Conservation (phyloP, 2,797 vertebrate genomes). For the Apogon talboti region DNA sequence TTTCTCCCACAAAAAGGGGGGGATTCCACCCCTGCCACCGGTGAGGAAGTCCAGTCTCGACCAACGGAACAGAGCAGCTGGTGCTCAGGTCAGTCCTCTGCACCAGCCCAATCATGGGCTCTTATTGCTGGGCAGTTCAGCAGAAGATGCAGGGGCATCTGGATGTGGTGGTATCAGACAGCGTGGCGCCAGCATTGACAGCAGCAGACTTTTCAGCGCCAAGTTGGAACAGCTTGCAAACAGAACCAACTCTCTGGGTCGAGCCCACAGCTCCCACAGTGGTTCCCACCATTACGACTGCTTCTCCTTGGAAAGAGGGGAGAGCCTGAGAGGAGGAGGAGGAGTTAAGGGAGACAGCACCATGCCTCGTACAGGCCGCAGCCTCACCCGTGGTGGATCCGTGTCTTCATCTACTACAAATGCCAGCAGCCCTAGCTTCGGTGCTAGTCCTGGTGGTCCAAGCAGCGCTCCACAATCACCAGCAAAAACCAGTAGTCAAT, state of each 20-base stretch:
- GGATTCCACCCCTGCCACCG: constrained; percentile 92
- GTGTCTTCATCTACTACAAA: constrained; percentile 81
- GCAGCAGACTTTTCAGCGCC: constrained; percentile 93
- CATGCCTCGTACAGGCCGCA: constrained; percentile 91
- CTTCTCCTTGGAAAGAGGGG: constrained; percentile 92
- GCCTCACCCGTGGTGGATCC: constrained; percentile 85
- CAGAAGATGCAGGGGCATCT: constrained; percentile 81
- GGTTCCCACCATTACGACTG: constrained; percentile 91
- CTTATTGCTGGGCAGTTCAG: constrained; percentile 78
- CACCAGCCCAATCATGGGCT: constrained; percentile 77
- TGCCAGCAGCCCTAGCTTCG: constrained; percentile 56
- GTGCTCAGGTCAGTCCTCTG: constrained; percentile 85
- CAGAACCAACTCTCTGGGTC: constrained; percentile 93
- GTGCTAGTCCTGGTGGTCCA: constrained; percentile 37
- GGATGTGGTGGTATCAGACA: constrained; percentile 56
- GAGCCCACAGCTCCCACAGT: constrained; percentile 79
- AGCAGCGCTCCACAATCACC: constrained; percentile 88
- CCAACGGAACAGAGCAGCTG: constrained; percentile 90
- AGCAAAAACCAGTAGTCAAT: constrained; percentile 85
- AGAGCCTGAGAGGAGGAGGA: constrained; percentile 87
- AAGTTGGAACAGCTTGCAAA: constrained; percentile 94
- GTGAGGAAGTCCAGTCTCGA: constrained; percentile 97
- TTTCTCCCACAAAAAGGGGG: constrained; percentile 91
- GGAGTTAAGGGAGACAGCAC: constrained; percentile 88
- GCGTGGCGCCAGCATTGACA: constrained; percentile 85